Conservation (phyloP, 2,797 vertebrate genomes). For the Gymnocypris eckloni region DNA sequence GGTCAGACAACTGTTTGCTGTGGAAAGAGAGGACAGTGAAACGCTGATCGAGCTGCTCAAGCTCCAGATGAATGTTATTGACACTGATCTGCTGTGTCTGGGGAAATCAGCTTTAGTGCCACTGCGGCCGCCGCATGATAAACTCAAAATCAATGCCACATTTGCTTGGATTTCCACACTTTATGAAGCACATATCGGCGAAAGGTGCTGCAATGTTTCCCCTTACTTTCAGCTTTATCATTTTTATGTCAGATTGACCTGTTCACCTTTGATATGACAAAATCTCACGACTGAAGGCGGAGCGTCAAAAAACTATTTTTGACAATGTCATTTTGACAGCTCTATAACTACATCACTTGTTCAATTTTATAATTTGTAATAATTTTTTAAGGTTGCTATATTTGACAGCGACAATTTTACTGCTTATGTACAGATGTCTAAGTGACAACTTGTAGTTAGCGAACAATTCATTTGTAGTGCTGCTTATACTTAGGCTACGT, state of each 20-base stretch:
- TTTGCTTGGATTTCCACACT: conserved; percentile 79
- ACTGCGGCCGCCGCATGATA: conserved; percentile 73
- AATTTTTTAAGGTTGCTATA: not conserved
- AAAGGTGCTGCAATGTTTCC: conserved; percentile 70
- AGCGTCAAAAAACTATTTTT: conserved; percentile 64
- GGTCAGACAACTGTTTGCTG: conserved; percentile 80
- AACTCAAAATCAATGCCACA: conserved; percentile 86
- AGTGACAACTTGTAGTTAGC: not conserved
- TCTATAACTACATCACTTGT: not conserved
- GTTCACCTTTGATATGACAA: conserved; percentile 63
- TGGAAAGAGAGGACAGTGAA: conserved; percentile 77
- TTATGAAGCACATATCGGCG: conserved; percentile 78
- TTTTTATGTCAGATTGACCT: conserved; percentile 78
- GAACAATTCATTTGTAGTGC: not conserved
- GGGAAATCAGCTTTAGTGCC: conserved; percentile 87
- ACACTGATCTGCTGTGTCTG: conserved; percentile 85
- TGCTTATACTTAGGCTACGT: not conserved
- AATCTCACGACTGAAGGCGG: conserved; percentile 47
- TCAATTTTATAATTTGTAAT: not conserved
- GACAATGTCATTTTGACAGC: not conserved
- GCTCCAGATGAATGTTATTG: conserved; percentile 85
- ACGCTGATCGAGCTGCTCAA: conserved; percentile 78
- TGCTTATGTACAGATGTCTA: not conserved
- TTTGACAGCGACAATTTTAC: not conserved
- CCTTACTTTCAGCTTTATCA: conserved; percentile 76